These are phyloP conservation scores for Marisa cornuarietis DNA, from an alignment of 1,140 invertebrate genomes.

Conservation along the genomic window DNA sequence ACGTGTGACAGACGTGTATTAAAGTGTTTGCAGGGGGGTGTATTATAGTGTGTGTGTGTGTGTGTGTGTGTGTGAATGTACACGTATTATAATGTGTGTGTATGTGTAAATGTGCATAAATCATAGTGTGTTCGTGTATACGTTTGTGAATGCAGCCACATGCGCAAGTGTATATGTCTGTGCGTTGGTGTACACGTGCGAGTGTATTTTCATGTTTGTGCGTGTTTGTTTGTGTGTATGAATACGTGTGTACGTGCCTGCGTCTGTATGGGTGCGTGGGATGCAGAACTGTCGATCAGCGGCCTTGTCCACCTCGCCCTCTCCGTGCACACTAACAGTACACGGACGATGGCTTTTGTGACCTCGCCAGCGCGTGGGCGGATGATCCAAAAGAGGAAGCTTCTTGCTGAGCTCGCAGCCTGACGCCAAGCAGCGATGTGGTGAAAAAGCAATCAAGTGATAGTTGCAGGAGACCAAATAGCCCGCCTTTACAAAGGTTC, in stretches of 20 bases:
- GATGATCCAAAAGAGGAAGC: too few relatives aligned
- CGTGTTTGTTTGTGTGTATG: background rate
- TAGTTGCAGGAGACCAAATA: too few relatives aligned
- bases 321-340: too few relatives aligned
- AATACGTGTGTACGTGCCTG: background rate
- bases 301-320: too few relatives aligned
- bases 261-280: background rate
- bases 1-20: conserved; percentile 1
- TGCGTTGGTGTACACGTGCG: background rate
- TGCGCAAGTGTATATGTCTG: conserved; percentile 1
- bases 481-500: too few relatives aligned
- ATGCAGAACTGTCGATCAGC: too few relatives aligned
- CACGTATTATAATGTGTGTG: background rate
- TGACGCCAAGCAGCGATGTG: too few relatives aligned
- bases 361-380: too few relatives aligned
- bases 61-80: background rate
- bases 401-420: too few relatives aligned
- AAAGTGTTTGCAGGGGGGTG: background rate
- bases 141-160: background rate
- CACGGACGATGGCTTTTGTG: too few relatives aligned
- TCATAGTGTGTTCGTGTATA: background rate
- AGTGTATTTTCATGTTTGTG: conserved; percentile 2
- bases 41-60: background rate
- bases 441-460: too few relatives aligned
- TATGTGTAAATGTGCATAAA: background rate